A percentile compares a stretch with the other conserved stretches of the same genome.
phyloP scores from a whole-genome alignment of 2,888 invertebrate species.

The Drosophila paucipuncta region DNA sequence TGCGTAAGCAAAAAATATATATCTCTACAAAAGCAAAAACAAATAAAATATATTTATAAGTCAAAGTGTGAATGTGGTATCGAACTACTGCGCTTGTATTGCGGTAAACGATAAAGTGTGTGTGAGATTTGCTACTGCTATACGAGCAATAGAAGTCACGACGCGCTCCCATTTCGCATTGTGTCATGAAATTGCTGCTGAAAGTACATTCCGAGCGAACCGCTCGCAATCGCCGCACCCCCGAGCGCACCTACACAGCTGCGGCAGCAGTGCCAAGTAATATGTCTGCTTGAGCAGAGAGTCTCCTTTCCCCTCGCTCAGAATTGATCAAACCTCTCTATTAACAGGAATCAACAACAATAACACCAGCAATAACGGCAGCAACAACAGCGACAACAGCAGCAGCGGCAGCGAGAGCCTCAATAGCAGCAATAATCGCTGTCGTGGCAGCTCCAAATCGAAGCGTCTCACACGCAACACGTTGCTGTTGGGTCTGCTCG shows the following conservation, averaged over 20 bases:
- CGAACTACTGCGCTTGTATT: neutral
- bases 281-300: neutral
- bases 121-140: conserved; percentile 13
- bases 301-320: neutral
- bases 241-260: conserved; percentile 57
- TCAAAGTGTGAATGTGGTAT: conserved; percentile 1
- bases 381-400: conserved; percentile 5
- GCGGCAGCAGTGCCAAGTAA: conserved; percentile 38
- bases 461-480: conserved; percentile 74
- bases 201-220: conserved; percentile 82
- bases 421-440: conserved; percentile 8
- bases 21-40: neutral
- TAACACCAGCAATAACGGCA: conserved; percentile 24
- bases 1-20: conserved; percentile 10
- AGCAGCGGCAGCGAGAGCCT: conserved; percentile 13
- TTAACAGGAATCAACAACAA: conserved; percentile 50
- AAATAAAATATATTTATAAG: neutral
- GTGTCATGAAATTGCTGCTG: conserved; percentile 82
- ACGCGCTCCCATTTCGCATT: neutral
- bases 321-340: neutral
- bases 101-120: neutral
- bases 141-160: neutral
- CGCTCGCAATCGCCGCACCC: conserved; percentile 35
- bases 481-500: conserved; percentile 72
- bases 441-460: conserved; percentile 34